Percentiles rank a stretch among this genome's conserved stretches.
phyloP scores from a whole-genome alignment of 2,113 vertebrate genomes.

The Daboia siamensis region DNA sequence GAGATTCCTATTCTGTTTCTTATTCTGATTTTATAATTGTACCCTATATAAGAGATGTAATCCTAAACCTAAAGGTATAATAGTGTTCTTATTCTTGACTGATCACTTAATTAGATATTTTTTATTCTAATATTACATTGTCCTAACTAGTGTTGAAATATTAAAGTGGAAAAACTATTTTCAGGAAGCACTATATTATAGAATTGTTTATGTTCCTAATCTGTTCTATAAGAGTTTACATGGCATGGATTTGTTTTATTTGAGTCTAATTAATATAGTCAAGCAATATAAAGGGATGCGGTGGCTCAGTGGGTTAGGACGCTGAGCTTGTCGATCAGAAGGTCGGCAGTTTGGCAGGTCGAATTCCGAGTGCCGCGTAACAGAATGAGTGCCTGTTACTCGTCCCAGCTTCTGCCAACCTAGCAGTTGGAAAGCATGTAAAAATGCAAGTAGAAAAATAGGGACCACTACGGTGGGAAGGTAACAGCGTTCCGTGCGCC shows the following conservation, averaged over 20 bases:
- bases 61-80: background rate
- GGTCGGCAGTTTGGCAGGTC: too few relatives aligned
- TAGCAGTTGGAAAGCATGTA: too few relatives aligned
- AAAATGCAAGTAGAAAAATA: too few relatives aligned
- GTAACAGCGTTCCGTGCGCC: too few relatives aligned
- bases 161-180: background rate
- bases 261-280: background rate
- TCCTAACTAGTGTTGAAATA: background rate
- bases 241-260: background rate
- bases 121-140: background rate
- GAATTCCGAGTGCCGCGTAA: too few relatives aligned
- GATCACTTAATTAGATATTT: background rate
- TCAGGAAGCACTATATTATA: background rate
- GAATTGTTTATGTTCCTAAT: background rate
- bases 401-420: too few relatives aligned
- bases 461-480: too few relatives aligned
- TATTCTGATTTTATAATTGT: background rate
- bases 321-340: too few relatives aligned
- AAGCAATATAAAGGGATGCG: background rate
- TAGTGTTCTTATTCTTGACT: background rate
- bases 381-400: too few relatives aligned
- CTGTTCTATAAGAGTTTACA: background rate
- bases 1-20: slow-evolving; percentile 12
- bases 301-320: too few relatives aligned
- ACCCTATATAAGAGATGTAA: background rate